phyloP scores from a whole-genome alignment of 2,113 vertebrate species.

The Vanacampus margaritifer region DNA sequence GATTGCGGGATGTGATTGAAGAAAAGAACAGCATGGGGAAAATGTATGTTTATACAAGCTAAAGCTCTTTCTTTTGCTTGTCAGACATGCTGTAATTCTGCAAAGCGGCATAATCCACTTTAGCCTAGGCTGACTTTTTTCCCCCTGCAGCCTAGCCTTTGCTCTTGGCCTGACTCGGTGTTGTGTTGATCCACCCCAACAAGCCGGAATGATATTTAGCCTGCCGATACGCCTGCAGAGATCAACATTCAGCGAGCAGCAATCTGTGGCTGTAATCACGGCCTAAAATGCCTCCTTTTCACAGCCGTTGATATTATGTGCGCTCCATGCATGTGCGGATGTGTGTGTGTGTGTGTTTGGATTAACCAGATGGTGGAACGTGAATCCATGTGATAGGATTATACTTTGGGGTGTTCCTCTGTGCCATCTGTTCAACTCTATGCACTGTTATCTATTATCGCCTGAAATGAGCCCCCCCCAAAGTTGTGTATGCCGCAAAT shows the following conservation, averaged over 20 bases:
- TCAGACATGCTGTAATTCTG: conserved; percentile 77
- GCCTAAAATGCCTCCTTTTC: conserved; percentile 82
- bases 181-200: conserved; percentile 66
- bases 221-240: conserved; percentile 71
- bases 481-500: conserved; percentile 54
- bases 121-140: conserved; percentile 71
- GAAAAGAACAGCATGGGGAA: conserved; percentile 60
- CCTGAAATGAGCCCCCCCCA: conserved; percentile 58
- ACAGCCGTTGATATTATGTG: conserved; percentile 85
- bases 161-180: conserved; percentile 64
- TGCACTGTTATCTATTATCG: conserved; percentile 64
- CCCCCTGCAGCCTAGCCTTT: conserved; percentile 67
- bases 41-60: conserved; percentile 62
- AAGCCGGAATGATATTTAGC: conserved; percentile 80
- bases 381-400: conserved; percentile 97
- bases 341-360: conserved; percentile 60
- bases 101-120: conserved; percentile 76
- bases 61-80: conserved; percentile 69
- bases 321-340: conserved; percentile 42
- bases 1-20: conserved; percentile 64
- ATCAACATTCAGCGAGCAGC: conserved; percentile 83
- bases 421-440: conserved; percentile 85
- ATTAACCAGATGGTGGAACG: conserved; percentile 96
- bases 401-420: conserved; percentile 89
- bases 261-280: conserved; percentile 88